Conservation (phyloP, 1,140 invertebrate genomes). For the Cecropterus lyciades region DNA sequence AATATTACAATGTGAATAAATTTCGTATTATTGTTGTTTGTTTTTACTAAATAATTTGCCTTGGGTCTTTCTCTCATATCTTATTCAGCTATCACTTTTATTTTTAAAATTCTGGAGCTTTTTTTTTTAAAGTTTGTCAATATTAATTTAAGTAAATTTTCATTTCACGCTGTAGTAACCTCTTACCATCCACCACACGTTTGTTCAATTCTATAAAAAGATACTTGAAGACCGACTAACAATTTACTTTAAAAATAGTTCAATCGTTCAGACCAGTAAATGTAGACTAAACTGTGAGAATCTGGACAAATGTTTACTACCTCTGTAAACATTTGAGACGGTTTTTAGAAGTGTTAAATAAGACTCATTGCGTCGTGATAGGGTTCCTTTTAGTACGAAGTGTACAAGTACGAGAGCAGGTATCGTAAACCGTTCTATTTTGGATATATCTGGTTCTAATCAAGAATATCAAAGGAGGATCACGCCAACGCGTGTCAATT, state of each 20-base stretch:
- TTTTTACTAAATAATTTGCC: too few relatives aligned
- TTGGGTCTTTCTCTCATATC: too few relatives aligned
- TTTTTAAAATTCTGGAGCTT: too few relatives aligned
- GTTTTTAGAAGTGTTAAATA: slow-evolving; percentile 2
- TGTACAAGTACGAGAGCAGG: slow-evolving; percentile 6
- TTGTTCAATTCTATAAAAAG: too few relatives aligned
- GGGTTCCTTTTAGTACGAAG: background rate
- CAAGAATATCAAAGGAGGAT: slow-evolving; percentile 52
- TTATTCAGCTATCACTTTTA: too few relatives aligned
- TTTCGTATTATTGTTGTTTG: too few relatives aligned
- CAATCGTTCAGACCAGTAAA: slow-evolving; percentile 2
- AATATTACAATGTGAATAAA: too few relatives aligned
- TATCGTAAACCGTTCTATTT: slow-evolving; percentile 55
- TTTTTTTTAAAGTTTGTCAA: too few relatives aligned
- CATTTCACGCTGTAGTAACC: too few relatives aligned
- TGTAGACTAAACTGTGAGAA: slow-evolving; percentile 29
- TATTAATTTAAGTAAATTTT: too few relatives aligned
- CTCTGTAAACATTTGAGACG: slow-evolving; percentile 20
- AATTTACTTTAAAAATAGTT: slow-evolving; percentile 23
- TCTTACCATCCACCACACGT: background rate
- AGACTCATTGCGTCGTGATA: slow-evolving; percentile 6
- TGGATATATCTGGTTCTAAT: slow-evolving; percentile 52
- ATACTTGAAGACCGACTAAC: background rate
- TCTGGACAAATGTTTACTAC: slow-evolving; percentile 29
- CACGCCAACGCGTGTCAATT: slow-evolving; percentile 42